Conservation (phyloP, 1,140 invertebrate species). For the Hylyphantes graminicola region DNA sequence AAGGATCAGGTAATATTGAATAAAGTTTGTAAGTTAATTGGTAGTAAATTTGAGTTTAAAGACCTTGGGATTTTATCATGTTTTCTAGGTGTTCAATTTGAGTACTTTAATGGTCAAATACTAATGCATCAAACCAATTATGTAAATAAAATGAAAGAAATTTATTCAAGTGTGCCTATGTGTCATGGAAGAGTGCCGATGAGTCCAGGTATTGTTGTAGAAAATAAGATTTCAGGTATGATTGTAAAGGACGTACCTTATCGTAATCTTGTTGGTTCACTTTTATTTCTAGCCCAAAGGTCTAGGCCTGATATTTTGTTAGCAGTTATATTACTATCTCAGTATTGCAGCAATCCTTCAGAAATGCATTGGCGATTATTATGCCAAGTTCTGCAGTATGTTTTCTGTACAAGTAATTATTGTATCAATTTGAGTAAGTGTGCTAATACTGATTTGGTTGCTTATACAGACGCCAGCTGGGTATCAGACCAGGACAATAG, state of each 20-base stretch:
- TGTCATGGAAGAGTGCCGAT: background rate
- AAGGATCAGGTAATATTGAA: no score
- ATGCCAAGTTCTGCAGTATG: background rate
- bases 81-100: slow-evolving; percentile 6
- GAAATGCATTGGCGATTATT: background rate
- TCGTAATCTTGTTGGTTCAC: background rate
- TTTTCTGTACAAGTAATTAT: background rate
- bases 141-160: background rate
- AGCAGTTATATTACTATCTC: no score
- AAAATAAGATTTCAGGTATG: background rate
- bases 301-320: background rate
- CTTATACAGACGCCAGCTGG: slow-evolving; percentile 31
- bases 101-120: background rate
- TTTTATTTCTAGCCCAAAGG: background rate
- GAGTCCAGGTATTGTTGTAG: background rate
- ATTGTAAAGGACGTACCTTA: background rate
- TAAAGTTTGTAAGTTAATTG: background rate
- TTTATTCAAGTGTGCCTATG: background rate
- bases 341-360: background rate
- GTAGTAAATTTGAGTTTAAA: slow-evolving; percentile 8
- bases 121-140: background rate
- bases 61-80: background rate
- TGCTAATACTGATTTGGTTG: background rate
- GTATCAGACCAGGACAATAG: slow-evolving; percentile 3
- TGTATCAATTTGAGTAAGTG: background rate